Percentiles rank a stretch among this genome's conserved stretches.
phyloP scores from a whole-genome alignment of 2,888 invertebrate species.

The Cryptocephalus moraei region DNA sequence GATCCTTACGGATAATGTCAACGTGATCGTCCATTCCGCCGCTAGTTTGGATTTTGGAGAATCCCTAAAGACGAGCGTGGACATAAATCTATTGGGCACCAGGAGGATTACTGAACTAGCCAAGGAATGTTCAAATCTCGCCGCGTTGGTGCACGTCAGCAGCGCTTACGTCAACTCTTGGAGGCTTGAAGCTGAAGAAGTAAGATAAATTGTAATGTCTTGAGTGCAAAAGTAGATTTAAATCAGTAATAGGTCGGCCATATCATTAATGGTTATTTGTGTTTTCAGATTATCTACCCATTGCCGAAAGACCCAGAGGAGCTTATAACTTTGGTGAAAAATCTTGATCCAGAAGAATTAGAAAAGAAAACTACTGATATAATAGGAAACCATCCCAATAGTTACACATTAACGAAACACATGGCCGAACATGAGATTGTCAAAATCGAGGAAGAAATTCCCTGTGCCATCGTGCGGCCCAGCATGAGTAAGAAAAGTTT shows the following conservation, averaged over 20 bases:
- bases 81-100: constrained; percentile 82
- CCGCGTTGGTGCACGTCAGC: constrained; percentile 78
- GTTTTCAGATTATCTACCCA: constrained; percentile 62
- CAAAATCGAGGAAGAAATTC: constrained; percentile 57
- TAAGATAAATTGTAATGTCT: constrained; percentile 12
- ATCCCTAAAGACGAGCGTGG: constrained; percentile 68
- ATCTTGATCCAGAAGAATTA: constrained; percentile 52
- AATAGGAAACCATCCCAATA: constrained; percentile 76
- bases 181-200: constrained; percentile 60
- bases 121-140: constrained; percentile 51
- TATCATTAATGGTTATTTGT: too few relatives aligned
- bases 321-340: constrained; percentile 53
- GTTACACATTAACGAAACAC: constrained; percentile 94
- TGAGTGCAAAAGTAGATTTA: too few relatives aligned
- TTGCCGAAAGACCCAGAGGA: constrained; percentile 56
- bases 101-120: constrained; percentile 71
- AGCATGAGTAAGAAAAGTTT: constrained; percentile 71
- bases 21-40: constrained; percentile 89
- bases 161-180: constrained; percentile 91
- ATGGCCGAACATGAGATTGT: constrained; percentile 84
- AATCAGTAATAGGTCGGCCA: too few relatives aligned
- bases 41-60: constrained; percentile 91
- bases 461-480: constrained; percentile 83
- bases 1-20: constrained; percentile 59
- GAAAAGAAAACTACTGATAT: constrained; percentile 55